Conservation (phyloP, 2,888 invertebrate species). For the Zygogramma bicolorata region DNA sequence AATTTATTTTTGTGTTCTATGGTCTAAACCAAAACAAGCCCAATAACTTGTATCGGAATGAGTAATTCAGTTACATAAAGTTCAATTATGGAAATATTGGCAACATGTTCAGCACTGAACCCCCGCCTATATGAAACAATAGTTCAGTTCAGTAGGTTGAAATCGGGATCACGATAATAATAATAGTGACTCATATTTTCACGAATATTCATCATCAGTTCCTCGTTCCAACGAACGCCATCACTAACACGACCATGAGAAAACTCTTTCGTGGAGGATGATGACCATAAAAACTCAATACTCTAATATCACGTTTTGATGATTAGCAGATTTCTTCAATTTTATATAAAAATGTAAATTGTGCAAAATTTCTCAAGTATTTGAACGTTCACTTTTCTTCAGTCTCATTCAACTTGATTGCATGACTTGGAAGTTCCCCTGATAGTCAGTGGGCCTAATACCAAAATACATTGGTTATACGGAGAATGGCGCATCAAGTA, state of each 20-base stretch:
- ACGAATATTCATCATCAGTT: neutral
- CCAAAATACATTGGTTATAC: neutral
- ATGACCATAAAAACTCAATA: slow-evolving; percentile 8
- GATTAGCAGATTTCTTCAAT: slow-evolving; percentile 13
- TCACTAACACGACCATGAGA: slow-evolving; percentile 10
- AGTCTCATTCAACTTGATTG: neutral
- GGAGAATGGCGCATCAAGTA: no score
- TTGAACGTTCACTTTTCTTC: slow-evolving; percentile 3
- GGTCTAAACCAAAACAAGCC: no score
- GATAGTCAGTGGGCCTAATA: neutral
- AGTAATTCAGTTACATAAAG: no score
- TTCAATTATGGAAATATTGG: no score
- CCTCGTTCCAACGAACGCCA: neutral
- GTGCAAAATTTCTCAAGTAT: slow-evolving; percentile 11
- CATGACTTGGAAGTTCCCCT: neutral
- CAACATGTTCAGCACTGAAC: no score
- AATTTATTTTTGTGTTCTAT: no score
- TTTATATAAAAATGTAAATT: slow-evolving; percentile 9
- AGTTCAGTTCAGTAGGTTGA: neutral
- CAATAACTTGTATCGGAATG: no score
- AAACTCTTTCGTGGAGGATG: neutral
- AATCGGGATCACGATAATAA: neutral
- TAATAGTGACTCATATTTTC: neutral
- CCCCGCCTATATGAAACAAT: no score
- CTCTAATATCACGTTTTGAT: slow-evolving; percentile 9